Percentiles rank a stretch among this genome's conserved stretches.
Conservation (phyloP, 1,140 invertebrate species). For the Drepana arcuata region DNA sequence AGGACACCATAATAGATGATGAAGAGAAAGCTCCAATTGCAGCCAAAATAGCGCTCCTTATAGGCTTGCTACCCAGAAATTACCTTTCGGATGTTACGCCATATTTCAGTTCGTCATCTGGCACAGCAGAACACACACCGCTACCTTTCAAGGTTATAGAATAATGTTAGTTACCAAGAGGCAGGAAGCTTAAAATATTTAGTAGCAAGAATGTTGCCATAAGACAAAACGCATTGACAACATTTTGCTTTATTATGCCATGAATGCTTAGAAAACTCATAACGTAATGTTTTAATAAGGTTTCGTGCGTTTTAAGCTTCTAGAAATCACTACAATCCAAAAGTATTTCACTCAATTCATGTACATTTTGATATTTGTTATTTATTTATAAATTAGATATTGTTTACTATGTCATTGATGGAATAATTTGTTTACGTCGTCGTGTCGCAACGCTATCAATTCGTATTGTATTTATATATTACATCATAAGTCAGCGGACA, state of each 20-base stretch:
- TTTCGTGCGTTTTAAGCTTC: too few species aligned
- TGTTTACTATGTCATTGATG: constrained; percentile 5
- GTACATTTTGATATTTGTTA: constrained; percentile 10
- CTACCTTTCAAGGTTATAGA: constrained; percentile 44
- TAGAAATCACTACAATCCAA: too few species aligned
- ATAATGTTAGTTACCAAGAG: too few species aligned
- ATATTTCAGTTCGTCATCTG: constrained; percentile 33
- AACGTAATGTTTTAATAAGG: too few species aligned
- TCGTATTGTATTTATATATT: too few species aligned
- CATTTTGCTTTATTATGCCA: too few species aligned
- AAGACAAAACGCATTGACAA: too few species aligned
- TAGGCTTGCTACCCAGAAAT: constrained; percentile 56
- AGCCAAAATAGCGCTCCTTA: constrained; percentile 60
- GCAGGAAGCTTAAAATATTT: too few species aligned
- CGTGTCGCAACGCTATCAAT: background rate
- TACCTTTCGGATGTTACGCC: constrained; percentile 56
- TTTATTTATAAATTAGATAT: constrained; percentile 8
- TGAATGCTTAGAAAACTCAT: too few species aligned
- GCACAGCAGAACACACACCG: constrained; percentile 25
- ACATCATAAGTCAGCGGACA: too few species aligned
- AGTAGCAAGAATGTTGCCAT: too few species aligned
- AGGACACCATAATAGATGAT: constrained; percentile 62
- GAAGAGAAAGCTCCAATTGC: constrained; percentile 65
- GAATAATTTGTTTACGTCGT: constrained; percentile 1
- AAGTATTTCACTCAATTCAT: too few species aligned